Conservation (phyloP, 2,797 vertebrate species). For the Cercopithecus neglectus region DNA sequence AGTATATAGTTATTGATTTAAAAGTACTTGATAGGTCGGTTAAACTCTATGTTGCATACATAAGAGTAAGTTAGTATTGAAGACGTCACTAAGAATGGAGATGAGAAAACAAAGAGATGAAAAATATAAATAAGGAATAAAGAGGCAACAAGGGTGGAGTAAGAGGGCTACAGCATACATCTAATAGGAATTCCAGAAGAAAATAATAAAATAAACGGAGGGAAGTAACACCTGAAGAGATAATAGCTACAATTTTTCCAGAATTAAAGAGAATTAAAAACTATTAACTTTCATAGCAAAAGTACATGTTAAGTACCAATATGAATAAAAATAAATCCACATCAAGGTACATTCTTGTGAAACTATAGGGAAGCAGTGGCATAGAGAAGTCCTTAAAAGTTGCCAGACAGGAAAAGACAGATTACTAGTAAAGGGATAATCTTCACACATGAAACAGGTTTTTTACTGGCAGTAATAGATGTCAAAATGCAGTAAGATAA, state of each 20-base stretch:
- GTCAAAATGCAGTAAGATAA: neutral
- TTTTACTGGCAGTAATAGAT: neutral
- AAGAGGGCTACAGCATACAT: neutral
- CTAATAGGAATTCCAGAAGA: neutral
- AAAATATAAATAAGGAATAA: neutral
- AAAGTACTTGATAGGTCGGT: neutral
- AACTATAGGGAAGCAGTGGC: neutral
- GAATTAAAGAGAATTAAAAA: neutral
- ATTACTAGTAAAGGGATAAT: neutral
- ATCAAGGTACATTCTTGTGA: neutral
- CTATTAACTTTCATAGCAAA: neutral
- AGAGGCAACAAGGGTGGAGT: neutral
- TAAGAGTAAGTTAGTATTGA: neutral
- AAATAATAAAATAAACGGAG: neutral
- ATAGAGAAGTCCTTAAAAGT: neutral
- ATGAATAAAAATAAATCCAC: neutral
- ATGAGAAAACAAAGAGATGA: neutral
- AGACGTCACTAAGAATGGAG: neutral
- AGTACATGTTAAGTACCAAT: neutral
- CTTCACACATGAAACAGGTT: neutral
- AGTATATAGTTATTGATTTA: neutral
- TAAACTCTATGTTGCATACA: neutral
- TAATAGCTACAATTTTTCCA: neutral
- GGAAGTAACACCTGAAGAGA: neutral
- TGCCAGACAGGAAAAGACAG: neutral